Base-by-base conservation (phyloP, 2,797 vertebrate genomes). In the Calcarius lapponicus region DNA sequence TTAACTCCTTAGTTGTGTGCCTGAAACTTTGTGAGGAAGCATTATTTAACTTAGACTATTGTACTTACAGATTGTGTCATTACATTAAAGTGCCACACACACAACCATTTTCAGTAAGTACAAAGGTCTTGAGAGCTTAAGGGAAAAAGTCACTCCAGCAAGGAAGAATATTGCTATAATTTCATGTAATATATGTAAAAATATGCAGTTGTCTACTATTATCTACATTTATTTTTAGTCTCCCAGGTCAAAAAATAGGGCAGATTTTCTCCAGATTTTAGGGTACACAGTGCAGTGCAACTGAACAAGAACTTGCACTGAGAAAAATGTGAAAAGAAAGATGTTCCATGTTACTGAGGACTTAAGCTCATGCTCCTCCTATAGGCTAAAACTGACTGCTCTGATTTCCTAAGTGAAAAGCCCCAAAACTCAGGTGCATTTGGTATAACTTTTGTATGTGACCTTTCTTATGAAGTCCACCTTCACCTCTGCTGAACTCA, bases 21-120 rank as follows among this genome's bases (percentile, higher is more conserved):
- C 66, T 2, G 25, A 95, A 90, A 90, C 70, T 95, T 91, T 88
- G 70, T 91, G 79, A 93, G 91, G 95, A 93, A 96, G 84, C 91
- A 48, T 93, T 97, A 95, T 96, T 96, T 93, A 93, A 93, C 88
- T 86, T 48, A 51, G 74, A 47, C 87, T 85, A 94, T 95, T 96
- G 94, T 96, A 93, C 47, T 95, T 92, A 80, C 62, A 74, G 80
- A 90, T 58, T 92, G 90, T 94, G 91, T 95, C 86, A 90, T 92
- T 95, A 58, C 64, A 48, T 92, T 95, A 9, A 92, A 95, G 76
- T 82, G 45, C 3, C 45, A 64, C 92, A 71, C 60, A 31, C 65
- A 81, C 25, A 92, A 26, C 47, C 53, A n/a, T 66, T 94, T 92
- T 90, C 42, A 58, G 21, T 80, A 78, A 82, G 64, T 56, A 80